Evolutionary conservation across 1,140 invertebrate genomes (phyloP), one percentile per base, ranked within the genome.

Genomic region (Conus betulinus): DNA sequence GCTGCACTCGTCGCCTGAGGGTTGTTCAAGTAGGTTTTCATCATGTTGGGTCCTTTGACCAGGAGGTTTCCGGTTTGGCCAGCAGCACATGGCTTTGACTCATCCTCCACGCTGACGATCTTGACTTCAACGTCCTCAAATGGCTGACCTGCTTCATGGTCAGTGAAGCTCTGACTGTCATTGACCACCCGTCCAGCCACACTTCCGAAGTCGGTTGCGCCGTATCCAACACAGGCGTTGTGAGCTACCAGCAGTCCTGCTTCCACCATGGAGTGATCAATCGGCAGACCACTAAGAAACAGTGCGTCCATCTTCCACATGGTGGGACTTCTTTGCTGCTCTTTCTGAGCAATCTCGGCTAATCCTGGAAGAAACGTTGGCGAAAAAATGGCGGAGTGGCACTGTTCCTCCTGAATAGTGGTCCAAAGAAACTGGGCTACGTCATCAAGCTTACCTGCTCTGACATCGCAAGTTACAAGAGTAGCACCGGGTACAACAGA

Each of bases 51-150:
- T 23, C 51, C 23, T 57, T 87, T 76, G 85, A 87, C 74, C 15
- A 87, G 51, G 51, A 87, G 78, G 52, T 20, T 5, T 1, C 86
- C 86, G 5, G 25, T 23, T 53, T 87, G 39, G 17, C 10, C 11
- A 52, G 86, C n/a, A 87, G 8, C 6, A 6, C 27, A 7, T 20
- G 27, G 51, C 23, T 27, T 53, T 85, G 57, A 60, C 57, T 60
- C 84, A 27, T 85, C 63, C 17, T 85, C 67, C 23, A 6, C 10
- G 84, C 27, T 85, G 63, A 85, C 84, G 84, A 85, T 76, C 63
- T 74, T 85, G 15, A 85, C 63, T 27, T 74, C 5, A 3, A 85
- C 63, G 17, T 23, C 84, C 52, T n/a, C 25, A 5, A 52, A 0
- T 51, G 51, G 13, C 8, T 3, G 60, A 10, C 84, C 84, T n/a